Percentiles rank a stretch among this genome's conserved stretches.
Evolutionary conservation across 2,888 invertebrate genomes (phyloP).

Genomic region (Diaphora mendica): DNA sequence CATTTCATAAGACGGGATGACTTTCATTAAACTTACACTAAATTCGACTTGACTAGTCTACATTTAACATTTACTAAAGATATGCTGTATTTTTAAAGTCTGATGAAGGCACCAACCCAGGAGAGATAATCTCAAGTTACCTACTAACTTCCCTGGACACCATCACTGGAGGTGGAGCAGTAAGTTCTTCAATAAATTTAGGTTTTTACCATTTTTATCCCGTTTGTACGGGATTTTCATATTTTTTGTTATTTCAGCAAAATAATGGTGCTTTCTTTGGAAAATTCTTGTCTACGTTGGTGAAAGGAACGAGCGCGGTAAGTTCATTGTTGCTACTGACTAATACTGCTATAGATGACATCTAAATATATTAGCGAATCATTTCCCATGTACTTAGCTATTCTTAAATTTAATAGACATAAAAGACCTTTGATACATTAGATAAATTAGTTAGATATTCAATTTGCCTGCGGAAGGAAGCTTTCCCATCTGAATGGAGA

Average conservation of each 20-base stretch:
- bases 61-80: background rate
- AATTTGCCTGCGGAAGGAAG: no score
- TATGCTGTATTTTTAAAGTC: constrained; percentile 55
- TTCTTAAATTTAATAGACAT: no score
- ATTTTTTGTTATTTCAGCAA: constrained; percentile 64
- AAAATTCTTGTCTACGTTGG: constrained; percentile 72
- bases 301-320: constrained; percentile 81
- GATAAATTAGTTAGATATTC: no score
- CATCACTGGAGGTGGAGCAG: constrained; percentile 82
- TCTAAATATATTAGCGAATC: no score
- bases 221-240: background rate
- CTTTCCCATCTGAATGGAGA: background rate
- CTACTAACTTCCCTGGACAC: constrained; percentile 78
- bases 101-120: constrained; percentile 79
- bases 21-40: background rate
- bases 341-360: background rate
- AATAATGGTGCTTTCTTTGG: constrained; percentile 83
- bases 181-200: constrained; percentile 52
- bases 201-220: background rate
- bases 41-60: background rate
- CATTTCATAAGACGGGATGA: no score
- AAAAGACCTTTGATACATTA: no score
- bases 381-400: no score
- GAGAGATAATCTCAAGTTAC: constrained; percentile 77
- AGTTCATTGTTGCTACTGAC: constrained; percentile 41